phyloP scores from a whole-genome alignment of 2,113 vertebrate species.

The Hypomesus transpacificus region DNA sequence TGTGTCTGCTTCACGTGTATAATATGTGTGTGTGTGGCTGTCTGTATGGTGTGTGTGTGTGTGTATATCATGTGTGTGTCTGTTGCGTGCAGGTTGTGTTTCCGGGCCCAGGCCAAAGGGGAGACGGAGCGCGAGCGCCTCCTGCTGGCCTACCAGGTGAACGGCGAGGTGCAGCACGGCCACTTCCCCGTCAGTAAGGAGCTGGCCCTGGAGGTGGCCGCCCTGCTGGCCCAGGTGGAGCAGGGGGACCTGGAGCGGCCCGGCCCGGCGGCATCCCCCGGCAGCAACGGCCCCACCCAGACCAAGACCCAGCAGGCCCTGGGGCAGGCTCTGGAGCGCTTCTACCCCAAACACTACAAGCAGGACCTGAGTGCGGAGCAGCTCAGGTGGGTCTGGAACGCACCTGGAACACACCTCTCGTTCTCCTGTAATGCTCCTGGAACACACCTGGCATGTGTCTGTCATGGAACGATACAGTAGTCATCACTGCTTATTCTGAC shows the following conservation, averaged over 20 bases:
- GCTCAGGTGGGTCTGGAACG: conserved; percentile 67
- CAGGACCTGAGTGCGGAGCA: conserved; percentile 76
- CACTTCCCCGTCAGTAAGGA: conserved; percentile 88
- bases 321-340: conserved; percentile 81
- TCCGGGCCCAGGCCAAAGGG: conserved; percentile 81
- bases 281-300: conserved; percentile 59
- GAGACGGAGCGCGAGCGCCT: conserved; percentile 85
- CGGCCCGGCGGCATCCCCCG: neutral
- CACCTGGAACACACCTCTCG: neutral
- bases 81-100: conserved; percentile 70
- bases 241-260: conserved; percentile 80
- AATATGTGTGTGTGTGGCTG: too few species aligned
- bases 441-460: too few species aligned
- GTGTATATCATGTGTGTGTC: neutral
- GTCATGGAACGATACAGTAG: too few species aligned
- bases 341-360: conserved; percentile 84
- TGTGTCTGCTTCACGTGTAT: neutral
- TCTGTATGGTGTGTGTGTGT: neutral
- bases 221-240: conserved; percentile 87
- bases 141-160: conserved; percentile 85
- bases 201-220: conserved; percentile 84
- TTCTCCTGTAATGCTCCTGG: too few species aligned
- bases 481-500: too few species aligned
- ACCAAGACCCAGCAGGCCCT: conserved; percentile 80
- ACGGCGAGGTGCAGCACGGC: conserved; percentile 78